Evolutionary conservation across 2,888 invertebrate genomes (phyloP).

Genomic region (Nymphalis polychloros): DNA sequence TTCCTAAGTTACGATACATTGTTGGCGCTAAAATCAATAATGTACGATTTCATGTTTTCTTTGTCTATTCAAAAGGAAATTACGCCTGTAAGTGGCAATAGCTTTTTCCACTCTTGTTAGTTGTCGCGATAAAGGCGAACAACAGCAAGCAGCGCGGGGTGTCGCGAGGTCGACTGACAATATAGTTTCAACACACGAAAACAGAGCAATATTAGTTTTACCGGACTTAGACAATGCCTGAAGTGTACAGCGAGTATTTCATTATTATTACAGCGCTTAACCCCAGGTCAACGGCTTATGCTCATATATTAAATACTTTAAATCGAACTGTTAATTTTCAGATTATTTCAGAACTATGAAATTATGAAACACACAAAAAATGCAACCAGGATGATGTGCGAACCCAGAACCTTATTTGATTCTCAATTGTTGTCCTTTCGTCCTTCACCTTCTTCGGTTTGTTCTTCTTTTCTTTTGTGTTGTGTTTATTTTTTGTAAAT

Average conservation of each 20-base stretch:
- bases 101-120: conserved; percentile 11
- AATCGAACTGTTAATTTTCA: too few relatives aligned
- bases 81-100: conserved; percentile 4
- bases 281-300: too few relatives aligned
- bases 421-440: too few relatives aligned
- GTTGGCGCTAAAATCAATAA: neutral
- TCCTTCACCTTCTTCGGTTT: too few relatives aligned
- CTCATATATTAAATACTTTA: too few relatives aligned
- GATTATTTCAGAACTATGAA: too few relatives aligned
- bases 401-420: too few relatives aligned
- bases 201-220: conserved; percentile 1
- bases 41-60: conserved; percentile 4
- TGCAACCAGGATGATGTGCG: too few relatives aligned
- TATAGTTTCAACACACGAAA: neutral
- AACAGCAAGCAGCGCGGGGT: neutral
- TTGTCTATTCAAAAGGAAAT: conserved; percentile 2
- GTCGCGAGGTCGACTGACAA: neutral
- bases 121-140: conserved; percentile 13
- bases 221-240: neutral
- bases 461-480: too few relatives aligned
- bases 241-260: neutral
- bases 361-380: too few relatives aligned
- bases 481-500: too few relatives aligned
- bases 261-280: neutral
- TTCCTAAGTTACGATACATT: neutral